Conservation (phyloP, 2,888 invertebrate species). For the Melanargia galathea region DNA sequence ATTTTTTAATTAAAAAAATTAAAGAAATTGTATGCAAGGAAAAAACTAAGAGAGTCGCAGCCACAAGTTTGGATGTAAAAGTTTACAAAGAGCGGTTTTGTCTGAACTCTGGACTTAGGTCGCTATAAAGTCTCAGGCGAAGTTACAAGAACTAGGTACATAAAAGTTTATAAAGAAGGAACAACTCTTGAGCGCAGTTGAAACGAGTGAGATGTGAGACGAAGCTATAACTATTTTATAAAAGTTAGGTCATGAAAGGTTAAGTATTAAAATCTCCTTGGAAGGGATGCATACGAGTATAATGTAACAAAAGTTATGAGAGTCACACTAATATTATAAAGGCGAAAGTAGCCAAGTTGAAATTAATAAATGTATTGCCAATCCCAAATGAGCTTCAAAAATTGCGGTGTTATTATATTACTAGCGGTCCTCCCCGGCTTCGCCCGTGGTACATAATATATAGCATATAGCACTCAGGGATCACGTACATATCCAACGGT, state of each 20-base stretch:
- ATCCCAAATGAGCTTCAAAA: no score
- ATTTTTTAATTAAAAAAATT: not conserved
- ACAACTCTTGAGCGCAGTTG: constrained; percentile 10
- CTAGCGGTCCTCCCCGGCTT: no score
- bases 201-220: not conserved
- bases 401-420: no score
- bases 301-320: no score
- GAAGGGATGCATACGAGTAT: no score
- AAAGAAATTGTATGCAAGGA: constrained; percentile 7
- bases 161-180: constrained; percentile 23
- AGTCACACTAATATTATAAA: no score
- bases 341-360: no score
- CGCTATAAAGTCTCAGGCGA: constrained; percentile 13
- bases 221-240: not conserved
- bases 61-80: constrained; percentile 22
- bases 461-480: no score
- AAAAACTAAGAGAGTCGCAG: not conserved
- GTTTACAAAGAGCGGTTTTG: constrained; percentile 22
- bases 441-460: no score
- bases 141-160: constrained; percentile 18
- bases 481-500: no score
- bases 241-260: not conserved
- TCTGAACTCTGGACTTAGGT: constrained; percentile 23
- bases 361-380: no score
- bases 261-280: not conserved